A percentile compares a stretch with the other conserved stretches of the same genome.
Evolutionary conservation across 2,113 vertebrate species (phyloP).

Genomic region (Hirundichthys speculiger): DNA sequence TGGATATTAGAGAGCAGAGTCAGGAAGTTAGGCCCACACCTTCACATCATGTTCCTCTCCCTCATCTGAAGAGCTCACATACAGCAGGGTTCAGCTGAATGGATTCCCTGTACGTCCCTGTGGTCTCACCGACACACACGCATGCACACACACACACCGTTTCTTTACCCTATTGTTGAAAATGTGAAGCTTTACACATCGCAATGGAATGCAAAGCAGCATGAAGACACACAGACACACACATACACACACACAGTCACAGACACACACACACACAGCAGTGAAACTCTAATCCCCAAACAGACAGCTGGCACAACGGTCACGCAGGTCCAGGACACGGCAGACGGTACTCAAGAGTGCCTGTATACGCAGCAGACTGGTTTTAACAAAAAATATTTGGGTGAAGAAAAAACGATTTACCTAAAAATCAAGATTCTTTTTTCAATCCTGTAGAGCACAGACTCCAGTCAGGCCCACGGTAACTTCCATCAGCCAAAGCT

Average conservation of each 20-base stretch:
- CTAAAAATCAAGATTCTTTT: not conserved
- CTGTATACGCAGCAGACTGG: not conserved
- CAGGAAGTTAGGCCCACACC: constrained; percentile 12
- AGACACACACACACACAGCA: constrained; percentile 23
- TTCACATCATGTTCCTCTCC: not conserved
- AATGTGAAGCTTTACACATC: constrained; percentile 57
- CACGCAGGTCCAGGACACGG: not conserved
- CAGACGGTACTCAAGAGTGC: not conserved
- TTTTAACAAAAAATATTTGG: not conserved
- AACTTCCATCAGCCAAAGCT: not conserved
- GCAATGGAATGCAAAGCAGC: constrained; percentile 67
- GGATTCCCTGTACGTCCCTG: constrained; percentile 41
- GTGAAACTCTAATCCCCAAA: constrained; percentile 54
- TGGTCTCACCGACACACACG: constrained; percentile 28
- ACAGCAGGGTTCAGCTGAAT: constrained; percentile 36
- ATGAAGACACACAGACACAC: not conserved
- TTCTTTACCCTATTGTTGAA: constrained; percentile 71
- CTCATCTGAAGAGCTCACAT: not conserved
- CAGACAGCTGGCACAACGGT: constrained; percentile 50
- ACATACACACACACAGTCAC: constrained; percentile 18
- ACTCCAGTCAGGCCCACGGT: not conserved
- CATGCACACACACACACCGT: constrained; percentile 38
- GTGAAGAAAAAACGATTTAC: not conserved
- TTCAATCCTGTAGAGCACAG: not conserved
- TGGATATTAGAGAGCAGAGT: not conserved